phyloP scores from a whole-genome alignment of 2,113 vertebrate species.

The Bubo bubo region DNA sequence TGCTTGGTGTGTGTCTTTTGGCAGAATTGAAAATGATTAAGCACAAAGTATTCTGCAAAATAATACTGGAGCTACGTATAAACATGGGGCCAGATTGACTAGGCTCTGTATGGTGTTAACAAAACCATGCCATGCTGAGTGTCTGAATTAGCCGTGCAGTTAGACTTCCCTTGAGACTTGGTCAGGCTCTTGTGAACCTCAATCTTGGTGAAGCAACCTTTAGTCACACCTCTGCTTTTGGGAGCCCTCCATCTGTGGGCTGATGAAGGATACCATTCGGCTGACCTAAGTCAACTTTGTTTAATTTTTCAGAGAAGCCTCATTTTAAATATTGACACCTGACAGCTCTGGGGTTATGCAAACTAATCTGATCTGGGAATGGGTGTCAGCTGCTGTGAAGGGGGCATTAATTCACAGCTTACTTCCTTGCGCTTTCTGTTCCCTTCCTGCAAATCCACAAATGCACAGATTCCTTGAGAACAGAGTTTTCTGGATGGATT shows the following conservation, averaged over 20 bases:
- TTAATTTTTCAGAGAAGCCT: neutral
- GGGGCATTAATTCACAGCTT: neutral
- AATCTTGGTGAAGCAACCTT: neutral
- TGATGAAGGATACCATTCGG: neutral
- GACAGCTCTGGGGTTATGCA: neutral
- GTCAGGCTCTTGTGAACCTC: neutral
- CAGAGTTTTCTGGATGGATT: neutral
- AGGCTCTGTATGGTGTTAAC: neutral
- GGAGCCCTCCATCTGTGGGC: neutral
- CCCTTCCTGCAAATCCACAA: neutral
- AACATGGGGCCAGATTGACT: too few relatives aligned
- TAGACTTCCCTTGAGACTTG: neutral
- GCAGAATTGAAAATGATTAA: neutral
- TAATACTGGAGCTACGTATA: neutral
- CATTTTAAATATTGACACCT: neutral
- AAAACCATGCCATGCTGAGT: rapidly evolving
- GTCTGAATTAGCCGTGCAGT: neutral
- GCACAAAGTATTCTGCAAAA: neutral
- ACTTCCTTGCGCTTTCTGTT: neutral
- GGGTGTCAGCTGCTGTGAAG: neutral
- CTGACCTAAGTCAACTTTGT: neutral
- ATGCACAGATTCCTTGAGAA: neutral
- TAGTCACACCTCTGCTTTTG: neutral
- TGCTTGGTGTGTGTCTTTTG: neutral
- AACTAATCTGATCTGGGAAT: neutral